Evolutionary conservation across 2,888 invertebrate species (phyloP).

Genomic region (Platycheirus albimanus): DNA sequence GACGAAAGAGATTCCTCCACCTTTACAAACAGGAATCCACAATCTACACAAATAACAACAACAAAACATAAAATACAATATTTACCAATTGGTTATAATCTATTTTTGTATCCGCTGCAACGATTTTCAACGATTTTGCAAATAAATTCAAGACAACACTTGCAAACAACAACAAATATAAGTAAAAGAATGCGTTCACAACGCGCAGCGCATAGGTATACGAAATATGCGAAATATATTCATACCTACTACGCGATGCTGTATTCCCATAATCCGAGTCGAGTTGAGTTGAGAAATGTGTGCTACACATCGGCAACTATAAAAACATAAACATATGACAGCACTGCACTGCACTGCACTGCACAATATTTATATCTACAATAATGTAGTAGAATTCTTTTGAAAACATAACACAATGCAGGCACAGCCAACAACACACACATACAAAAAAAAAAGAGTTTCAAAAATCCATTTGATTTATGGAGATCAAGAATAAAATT

Average conservation of each 20-base stretch:
- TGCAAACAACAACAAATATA: conserved; percentile 11
- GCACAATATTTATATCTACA: not conserved
- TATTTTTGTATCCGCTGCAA: conserved; percentile 62
- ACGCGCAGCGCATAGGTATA: not conserved
- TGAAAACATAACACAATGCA: too few species aligned
- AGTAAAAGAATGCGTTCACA: conserved; percentile 35
- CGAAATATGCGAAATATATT: too few species aligned
- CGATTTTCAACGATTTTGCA: conserved; percentile 51
- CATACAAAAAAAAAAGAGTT: conserved; percentile 15
- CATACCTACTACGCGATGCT: not conserved
- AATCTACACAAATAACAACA: conserved; percentile 35
- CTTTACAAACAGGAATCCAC: conserved; percentile 62
- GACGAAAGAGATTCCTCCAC: conserved; percentile 37
- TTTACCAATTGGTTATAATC: conserved; percentile 59
- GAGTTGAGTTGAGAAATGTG: conserved; percentile 3
- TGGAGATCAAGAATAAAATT: conserved; percentile 18
- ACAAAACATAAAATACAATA: conserved; percentile 19
- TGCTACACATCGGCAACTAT: not conserved
- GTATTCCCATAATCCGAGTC: not conserved
- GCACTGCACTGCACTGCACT: conserved; percentile 1
- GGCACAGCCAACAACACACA: too few species aligned
- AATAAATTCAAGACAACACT: conserved; percentile 41
- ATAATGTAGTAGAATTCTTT: conserved; percentile 8
- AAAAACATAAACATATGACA: conserved; percentile 1
- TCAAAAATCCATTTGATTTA: conserved; percentile 17